Evolutionary conservation across 2,113 vertebrate genomes (phyloP).

Genomic region (Carassius gibelio): DNA sequence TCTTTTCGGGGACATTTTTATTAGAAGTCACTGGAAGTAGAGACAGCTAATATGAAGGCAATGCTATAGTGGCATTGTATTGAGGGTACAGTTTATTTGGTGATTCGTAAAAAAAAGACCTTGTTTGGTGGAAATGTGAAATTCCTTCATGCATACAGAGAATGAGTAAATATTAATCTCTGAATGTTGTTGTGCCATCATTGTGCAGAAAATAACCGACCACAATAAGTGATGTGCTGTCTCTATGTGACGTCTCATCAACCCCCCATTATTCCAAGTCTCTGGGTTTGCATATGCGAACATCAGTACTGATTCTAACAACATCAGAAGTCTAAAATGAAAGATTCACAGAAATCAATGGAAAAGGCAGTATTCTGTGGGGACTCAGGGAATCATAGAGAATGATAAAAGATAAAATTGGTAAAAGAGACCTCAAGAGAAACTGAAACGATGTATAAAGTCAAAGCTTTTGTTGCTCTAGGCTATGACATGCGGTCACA

Average conservation of each 20-base stretch:
- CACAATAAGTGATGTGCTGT: constrained; percentile 7
- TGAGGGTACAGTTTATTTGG: not conserved
- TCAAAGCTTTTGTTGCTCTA: not conserved
- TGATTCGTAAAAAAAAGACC: not conserved
- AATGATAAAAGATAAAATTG: not conserved
- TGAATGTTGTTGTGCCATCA: constrained; percentile 10
- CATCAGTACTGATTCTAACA: constrained; percentile 13
- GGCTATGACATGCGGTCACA: not conserved
- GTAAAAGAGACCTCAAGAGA: not conserved
- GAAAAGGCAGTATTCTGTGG: not conserved
- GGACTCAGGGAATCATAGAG: not conserved
- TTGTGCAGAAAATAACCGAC: constrained; percentile 6
- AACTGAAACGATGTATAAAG: not conserved
- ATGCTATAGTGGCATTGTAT: not conserved
- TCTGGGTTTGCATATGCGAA: constrained; percentile 23
- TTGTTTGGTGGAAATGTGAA: not conserved
- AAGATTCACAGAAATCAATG: not conserved
- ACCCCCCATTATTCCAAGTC: constrained; percentile 26
- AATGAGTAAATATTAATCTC: not conserved
- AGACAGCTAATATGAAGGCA: not conserved
- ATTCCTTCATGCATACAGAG: not conserved
- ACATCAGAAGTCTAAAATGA: not conserved
- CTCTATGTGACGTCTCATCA: constrained; percentile 16
- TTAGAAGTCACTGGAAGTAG: not conserved
- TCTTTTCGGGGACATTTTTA: too few relatives aligned